phyloP scores from a whole-genome alignment of 2,113 vertebrate genomes.

The Caloenas nicobarica region DNA sequence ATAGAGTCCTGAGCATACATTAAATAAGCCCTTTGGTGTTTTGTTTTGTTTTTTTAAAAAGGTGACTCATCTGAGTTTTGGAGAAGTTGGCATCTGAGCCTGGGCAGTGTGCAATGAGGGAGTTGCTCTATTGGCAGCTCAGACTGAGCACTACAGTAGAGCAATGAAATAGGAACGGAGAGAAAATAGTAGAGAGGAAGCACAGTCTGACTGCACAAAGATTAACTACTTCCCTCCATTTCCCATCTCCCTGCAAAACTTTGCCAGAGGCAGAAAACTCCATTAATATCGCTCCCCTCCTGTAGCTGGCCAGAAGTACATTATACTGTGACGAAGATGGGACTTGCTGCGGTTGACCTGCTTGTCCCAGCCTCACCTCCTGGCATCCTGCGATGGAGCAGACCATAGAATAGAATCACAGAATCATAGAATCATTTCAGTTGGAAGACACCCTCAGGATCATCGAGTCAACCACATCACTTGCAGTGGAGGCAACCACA shows the following conservation, averaged over 20 bases:
- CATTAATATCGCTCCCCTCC: neutral
- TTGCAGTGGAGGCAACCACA: neutral
- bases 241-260: neutral
- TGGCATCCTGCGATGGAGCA: rapidly evolving
- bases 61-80: neutral
- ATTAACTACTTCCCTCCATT: constrained; percentile 19
- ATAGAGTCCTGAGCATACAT: neutral
- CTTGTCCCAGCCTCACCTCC: neutral
- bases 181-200: neutral
- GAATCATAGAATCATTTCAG: too few species aligned
- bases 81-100: neutral
- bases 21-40: neutral
- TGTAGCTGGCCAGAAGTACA: neutral
- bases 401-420: too few species aligned
- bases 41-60: neutral
- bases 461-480: neutral
- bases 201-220: neutral
- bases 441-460: too few species aligned
- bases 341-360: neutral
- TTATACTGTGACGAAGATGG: too few species aligned
- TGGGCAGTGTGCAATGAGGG: neutral
- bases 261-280: neutral
- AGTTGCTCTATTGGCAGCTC: neutral
- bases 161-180: neutral
- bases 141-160: neutral